Conservation (phyloP, 2,113 vertebrate genomes). For the Myotis lucifugus region DNA sequence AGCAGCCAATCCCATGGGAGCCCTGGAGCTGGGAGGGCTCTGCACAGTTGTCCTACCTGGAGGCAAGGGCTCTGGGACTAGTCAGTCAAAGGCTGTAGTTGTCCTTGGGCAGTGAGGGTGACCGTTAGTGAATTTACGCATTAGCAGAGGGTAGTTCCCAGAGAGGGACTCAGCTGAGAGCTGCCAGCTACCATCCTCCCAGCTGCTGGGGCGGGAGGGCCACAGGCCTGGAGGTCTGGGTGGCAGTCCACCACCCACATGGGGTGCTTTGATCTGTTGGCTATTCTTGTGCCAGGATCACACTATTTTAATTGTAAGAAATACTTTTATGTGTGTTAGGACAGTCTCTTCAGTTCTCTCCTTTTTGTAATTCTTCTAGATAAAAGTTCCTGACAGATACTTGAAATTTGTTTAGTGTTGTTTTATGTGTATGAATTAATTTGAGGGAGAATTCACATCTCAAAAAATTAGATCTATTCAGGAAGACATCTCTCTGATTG, state of each 20-base stretch:
- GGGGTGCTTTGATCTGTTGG: fast-evolving
- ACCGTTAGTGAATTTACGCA: not conserved
- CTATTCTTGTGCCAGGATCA: not conserved
- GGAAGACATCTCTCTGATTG: not conserved
- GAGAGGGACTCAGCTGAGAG: not conserved
- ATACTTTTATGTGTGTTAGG: not conserved
- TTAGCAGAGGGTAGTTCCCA: not conserved
- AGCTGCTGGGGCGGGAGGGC: not conserved
- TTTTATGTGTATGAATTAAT: slow-evolving; percentile 50
- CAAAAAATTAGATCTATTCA: slow-evolving; percentile 7
- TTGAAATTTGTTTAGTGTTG: not conserved
- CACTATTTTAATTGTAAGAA: not conserved
- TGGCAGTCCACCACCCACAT: fast-evolving
- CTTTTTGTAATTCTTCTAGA: not conserved
- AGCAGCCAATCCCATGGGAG: not conserved
- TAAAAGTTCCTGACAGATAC: not conserved
- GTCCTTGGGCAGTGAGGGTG: not conserved
- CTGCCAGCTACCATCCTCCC: not conserved
- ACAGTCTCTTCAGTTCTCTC: not conserved
- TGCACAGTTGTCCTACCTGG: not conserved
- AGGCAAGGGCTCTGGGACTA: not conserved
- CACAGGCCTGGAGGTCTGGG: not conserved
- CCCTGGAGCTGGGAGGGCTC: not conserved
- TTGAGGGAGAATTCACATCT: not conserved
- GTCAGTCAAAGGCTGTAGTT: not conserved